A percentile compares a stretch with the other conserved stretches of the same genome.
phyloP scores from a whole-genome alignment of 1,140 invertebrate genomes.

The Drosophila ohnishii region DNA sequence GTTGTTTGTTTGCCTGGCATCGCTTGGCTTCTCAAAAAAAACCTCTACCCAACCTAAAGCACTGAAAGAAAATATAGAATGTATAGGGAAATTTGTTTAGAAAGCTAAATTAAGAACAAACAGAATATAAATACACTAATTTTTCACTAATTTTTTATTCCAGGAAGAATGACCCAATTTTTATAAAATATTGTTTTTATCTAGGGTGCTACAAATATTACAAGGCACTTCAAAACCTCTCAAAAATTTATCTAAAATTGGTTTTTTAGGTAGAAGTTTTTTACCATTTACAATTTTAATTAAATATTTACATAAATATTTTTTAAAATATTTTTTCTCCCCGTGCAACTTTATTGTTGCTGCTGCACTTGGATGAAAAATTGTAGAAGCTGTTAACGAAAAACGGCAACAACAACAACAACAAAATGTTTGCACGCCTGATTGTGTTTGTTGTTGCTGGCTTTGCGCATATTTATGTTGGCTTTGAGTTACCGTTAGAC shows the following conservation, averaged over 20 bases:
- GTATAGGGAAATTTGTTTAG: neutral
- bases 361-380: constrained; percentile 72
- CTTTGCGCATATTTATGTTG: constrained; percentile 75
- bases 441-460: constrained; percentile 60
- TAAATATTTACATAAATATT: too few species aligned
- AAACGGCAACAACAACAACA: constrained; percentile 30
- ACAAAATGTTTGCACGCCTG: constrained; percentile 67
- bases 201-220: too few species aligned
- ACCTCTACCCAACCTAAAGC: neutral
- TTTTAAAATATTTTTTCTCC: neutral
- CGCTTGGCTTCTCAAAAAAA: constrained; percentile 45
- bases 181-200: too few species aligned
- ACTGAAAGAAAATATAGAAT: neutral
- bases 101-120: neutral
- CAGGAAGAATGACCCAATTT: too few species aligned
- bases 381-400: constrained; percentile 76
- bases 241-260: fast-evolving
- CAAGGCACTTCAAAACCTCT: too few species aligned
- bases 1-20: constrained; percentile 80
- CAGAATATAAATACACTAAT: neutral
- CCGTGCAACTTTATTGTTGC: constrained; percentile 39
- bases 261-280: neutral
- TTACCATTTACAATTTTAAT: neutral
- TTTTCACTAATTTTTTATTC: neutral
- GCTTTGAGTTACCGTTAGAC: constrained; percentile 79